Evolutionary conservation across 2,888 invertebrate species (phyloP), one percentile per base, ranked within the genome.

Genomic region (Trilocha varians): DNA sequence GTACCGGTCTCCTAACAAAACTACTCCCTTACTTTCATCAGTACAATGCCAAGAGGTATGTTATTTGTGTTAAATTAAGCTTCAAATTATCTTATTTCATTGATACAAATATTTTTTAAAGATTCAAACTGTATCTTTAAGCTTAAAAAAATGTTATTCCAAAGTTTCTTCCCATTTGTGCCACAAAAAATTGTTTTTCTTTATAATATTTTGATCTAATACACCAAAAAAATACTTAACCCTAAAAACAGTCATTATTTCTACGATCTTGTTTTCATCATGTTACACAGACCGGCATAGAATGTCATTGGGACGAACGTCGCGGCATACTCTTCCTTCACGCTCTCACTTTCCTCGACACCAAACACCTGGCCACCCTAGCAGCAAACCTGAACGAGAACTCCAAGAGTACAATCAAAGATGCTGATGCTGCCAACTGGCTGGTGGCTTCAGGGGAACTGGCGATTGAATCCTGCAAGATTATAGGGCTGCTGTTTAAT

Each of bases 401-500:
- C 17, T 65, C 72, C 9, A 66, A 71, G 32, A 68, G 87, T 48
- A 66, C 70, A 0, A 73, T 80, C 18, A 76, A 77, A 34, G 83
- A 84, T 49, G 79, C 80, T 0, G 84, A 83, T 39, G 70, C 79
- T 8, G 70, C 76, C 0, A 68, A 93, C 64, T 94, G 92, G 78
- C 82, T 93, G 41, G 89, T 90, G 34, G 87, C 91, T 1, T 72
- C 80, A 0, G 87, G 87, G 1, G 83, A 87, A 45, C 62, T 86
- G 32, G 78, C 86, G 0, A 62, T 73, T 0, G 87, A 86, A 13
- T 71, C 86, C 2, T 93, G 94, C 13, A 90, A 91, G 57, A 89
- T 90, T 34, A 78, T 97, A 41, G 87, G 95, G 2, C 83, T 95
- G 46, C 79, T 95, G 13, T 92, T 95, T 65, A 92, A 93, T 56